Evolutionary conservation across 2,797 vertebrate genomes (phyloP).

Genomic region (Pyrrhura leucotis): DNA sequence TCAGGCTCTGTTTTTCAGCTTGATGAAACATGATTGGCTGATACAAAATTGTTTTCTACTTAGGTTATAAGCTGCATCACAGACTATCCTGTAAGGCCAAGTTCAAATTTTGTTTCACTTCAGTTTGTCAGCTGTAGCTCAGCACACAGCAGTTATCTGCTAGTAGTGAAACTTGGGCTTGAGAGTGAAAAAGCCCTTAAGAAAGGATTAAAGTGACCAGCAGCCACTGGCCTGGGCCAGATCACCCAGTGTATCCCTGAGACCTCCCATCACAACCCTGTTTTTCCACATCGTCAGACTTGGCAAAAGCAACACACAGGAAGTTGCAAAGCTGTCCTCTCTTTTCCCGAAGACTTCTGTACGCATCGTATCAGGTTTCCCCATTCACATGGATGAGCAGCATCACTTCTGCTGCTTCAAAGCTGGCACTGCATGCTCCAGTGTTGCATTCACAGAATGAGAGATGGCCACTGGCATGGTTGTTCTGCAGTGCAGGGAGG

Average conservation of each 20-base stretch:
- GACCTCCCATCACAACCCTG: neutral
- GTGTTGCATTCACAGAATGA: fast-evolving
- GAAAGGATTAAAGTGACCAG: neutral
- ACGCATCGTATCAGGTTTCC: neutral
- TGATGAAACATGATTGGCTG: neutral
- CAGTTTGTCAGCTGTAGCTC: neutral
- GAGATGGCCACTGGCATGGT: fast-evolving
- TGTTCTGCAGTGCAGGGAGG: neutral
- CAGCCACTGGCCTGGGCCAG: neutral
- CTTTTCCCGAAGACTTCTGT: neutral
- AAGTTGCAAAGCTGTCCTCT: neutral
- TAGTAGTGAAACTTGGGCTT: neutral
- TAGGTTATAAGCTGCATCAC: neutral
- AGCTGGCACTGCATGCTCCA: neutral
- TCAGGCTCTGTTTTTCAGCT: neutral
- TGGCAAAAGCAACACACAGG: neutral
- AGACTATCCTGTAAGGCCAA: neutral
- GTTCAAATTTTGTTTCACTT: neutral
- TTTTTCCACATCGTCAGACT: neutral
- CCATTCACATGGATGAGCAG: neutral
- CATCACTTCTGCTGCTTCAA: neutral
- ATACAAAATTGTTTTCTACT: neutral
- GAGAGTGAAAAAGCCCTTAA: neutral
- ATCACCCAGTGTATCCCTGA: neutral
- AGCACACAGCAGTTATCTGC: neutral